Evolutionary conservation across 2,888 invertebrate species (phyloP), one percentile per base, ranked within the genome.

Genomic region (Galerucella nymphaeae): DNA sequence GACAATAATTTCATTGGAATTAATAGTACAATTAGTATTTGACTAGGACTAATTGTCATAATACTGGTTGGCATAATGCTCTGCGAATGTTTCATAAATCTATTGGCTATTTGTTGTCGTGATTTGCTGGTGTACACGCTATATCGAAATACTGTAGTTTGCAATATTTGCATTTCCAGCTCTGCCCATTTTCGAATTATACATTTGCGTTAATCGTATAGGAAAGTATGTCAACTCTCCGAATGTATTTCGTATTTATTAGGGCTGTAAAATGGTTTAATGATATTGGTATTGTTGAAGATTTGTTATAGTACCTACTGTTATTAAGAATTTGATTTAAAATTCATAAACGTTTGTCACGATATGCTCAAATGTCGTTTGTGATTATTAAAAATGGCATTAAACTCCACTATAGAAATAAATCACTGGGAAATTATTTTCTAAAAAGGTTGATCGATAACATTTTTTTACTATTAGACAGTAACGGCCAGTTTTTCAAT

Each of bases 11-110:
- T 38, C n/a, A 10, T 8, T n/a, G 8, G 14, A 61, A 23, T 41
- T 38, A 5, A 61, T 41, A 61, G 61, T 23, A 23, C 23, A 79
- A 82, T 81, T 81, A 80, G 80, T 80, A 81, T 81, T 80, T 78
- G 78, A 79, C 78, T 73, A 76, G 18, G 23, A 23, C 20, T 77
- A 81, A 82, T 82, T 82, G 81, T 81, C 80, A 80, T 82, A 80
- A 80, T 76, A 73, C 71, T 75, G 71, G 73, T 74, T 67, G 66
- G 64, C 68, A 72, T 76, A 76, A 73, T 73, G 76, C 71, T 68
- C 70, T 70, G 66, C 61, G 42, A 74, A 75, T 74, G 72, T 73
- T 71, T 73, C 74, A 75, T 75, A 72, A 78, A 78, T 77, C 71
- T 74, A 76, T 76, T 75, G 41, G 62, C 66, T 75, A 75, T 77